A percentile compares a stretch with the other conserved stretches of the same genome.
Evolutionary conservation across 2,888 invertebrate species (phyloP).

Genomic region (Chaetogeoica ovagalla): DNA sequence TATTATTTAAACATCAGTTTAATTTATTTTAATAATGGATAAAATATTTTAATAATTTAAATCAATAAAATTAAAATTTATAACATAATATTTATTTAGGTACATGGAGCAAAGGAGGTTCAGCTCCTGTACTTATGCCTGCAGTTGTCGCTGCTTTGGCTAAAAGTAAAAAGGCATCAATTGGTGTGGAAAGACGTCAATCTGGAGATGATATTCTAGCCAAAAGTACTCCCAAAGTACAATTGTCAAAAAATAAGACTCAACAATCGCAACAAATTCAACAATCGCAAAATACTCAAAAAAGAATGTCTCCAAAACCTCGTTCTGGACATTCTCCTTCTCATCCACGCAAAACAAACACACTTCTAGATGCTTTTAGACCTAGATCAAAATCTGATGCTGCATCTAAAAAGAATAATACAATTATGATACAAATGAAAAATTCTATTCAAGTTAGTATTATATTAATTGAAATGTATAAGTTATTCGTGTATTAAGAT

Average conservation of each 20-base stretch:
- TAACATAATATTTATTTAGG: constrained; percentile 15
- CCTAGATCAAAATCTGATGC: constrained; percentile 78
- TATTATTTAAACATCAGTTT: neutral
- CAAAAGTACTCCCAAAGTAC: constrained; percentile 49
- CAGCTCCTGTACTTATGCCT: constrained; percentile 44
- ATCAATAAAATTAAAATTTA: no score
- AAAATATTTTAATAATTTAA: neutral
- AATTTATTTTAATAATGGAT: neutral
- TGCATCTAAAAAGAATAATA: constrained; percentile 62
- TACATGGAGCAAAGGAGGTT: constrained; percentile 49
- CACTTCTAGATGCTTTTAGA: constrained; percentile 74
- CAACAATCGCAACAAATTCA: constrained; percentile 46
- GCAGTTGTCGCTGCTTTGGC: constrained; percentile 46
- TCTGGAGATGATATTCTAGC: constrained; percentile 55
- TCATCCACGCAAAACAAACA: constrained; percentile 53
- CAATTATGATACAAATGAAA: constrained; percentile 84
- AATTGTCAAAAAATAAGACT: constrained; percentile 39
- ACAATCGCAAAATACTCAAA: constrained; percentile 31
- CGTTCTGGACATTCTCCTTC: constrained; percentile 54
- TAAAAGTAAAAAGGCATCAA: constrained; percentile 50
- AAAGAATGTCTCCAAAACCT: constrained; percentile 54
- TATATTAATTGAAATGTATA: constrained; percentile 6
- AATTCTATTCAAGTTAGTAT: constrained; percentile 73
- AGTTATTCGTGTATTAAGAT: neutral
- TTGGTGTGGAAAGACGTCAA: constrained; percentile 55